Base-by-base conservation (phyloP, 2,888 invertebrate species). In the Acanthacorydalis orientalis region DNA sequence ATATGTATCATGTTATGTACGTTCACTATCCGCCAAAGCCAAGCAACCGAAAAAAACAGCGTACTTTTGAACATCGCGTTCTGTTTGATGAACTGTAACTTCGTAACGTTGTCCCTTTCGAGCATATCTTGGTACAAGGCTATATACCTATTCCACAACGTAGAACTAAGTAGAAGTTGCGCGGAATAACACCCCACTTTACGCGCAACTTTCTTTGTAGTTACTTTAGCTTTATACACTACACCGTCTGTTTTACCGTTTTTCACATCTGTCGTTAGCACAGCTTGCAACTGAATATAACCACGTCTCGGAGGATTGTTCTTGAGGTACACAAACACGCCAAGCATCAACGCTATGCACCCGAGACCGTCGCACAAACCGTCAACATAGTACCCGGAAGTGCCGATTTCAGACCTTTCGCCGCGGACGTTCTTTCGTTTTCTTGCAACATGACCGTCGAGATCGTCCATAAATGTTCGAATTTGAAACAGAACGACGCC, bases 371-470 rank as follows among this genome's bases (percentile, higher is more conserved):
- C 90, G 56, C 87, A 86, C 4, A 85, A 63, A 0, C 87, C 88
- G 56, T 90, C 90, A 1, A 90, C 76, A 64, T 81, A 82, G 58
- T 85, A 89, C 0, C 90, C 90, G 1, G 78, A 59, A 0, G 82
- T 78, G 0, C 86, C 85, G n/a, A 87, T 79, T 59, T 85, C 83
- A 0, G 86, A 85, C 23, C 78, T 70, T 61, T 86, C 85, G 0
- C 86, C 85, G 51, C 77, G 74, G 31, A 85, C 77, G 59, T 86
- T 75, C 57, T 79, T 80, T 48, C 83, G 73, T 31, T 76, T 78
- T 50, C 90, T 75, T 1, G 88, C 89, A 2, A 91, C 83, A 57
- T 86, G 83, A 0, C 91, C 91, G 57, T 91, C 91, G 51, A 91
- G 64, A 57, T 87, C 85, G 57, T 91, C 91, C 46, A 90, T 63